These are phyloP conservation scores for Tinea pellionella DNA, from an alignment of 2,888 invertebrate species.

Conservation along the genomic window DNA sequence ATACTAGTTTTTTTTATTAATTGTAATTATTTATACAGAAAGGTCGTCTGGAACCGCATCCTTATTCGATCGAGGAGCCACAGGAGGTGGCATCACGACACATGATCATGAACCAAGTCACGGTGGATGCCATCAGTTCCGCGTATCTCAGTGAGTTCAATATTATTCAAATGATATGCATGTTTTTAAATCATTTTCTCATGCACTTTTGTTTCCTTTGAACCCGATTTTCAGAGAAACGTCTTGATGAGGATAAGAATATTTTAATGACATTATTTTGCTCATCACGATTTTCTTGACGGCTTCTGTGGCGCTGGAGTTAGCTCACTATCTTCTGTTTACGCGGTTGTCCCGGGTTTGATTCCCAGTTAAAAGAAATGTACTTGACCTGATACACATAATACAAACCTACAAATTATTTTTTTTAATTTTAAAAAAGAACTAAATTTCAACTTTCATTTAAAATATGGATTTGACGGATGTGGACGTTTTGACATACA, in stretches of 20 bases:
- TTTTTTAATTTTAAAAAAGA: too few relatives aligned
- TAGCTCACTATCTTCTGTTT: too few relatives aligned
- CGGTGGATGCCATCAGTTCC: conserved; percentile 43
- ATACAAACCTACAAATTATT: too few relatives aligned
- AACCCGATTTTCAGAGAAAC: neutral
- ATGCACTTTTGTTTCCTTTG: conserved; percentile 6
- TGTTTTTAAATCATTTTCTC: conserved; percentile 2
- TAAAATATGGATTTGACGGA: too few relatives aligned
- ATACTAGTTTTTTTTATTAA: too few relatives aligned
- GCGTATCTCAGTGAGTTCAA: conserved; percentile 61
- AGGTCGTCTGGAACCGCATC: conserved; percentile 49
- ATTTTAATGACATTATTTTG: neutral
- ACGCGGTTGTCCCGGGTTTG: too few relatives aligned
- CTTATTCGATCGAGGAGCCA: conserved; percentile 38
- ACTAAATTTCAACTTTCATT: too few relatives aligned
- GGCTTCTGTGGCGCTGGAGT: too few relatives aligned
- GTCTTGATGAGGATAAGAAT: neutral
- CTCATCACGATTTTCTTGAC: too few relatives aligned
- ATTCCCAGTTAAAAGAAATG: too few relatives aligned
- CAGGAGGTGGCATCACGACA: conserved; percentile 28
- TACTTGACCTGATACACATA: too few relatives aligned
- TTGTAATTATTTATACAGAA: conserved; percentile 33
- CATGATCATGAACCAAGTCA: conserved; percentile 46
- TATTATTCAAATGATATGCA: conserved; percentile 6
- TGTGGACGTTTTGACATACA: too few relatives aligned